A percentile compares a stretch with the other conserved stretches of the same genome.
Evolutionary conservation across 1,140 invertebrate species (phyloP).

Genomic region (Pissodes strobi): DNA sequence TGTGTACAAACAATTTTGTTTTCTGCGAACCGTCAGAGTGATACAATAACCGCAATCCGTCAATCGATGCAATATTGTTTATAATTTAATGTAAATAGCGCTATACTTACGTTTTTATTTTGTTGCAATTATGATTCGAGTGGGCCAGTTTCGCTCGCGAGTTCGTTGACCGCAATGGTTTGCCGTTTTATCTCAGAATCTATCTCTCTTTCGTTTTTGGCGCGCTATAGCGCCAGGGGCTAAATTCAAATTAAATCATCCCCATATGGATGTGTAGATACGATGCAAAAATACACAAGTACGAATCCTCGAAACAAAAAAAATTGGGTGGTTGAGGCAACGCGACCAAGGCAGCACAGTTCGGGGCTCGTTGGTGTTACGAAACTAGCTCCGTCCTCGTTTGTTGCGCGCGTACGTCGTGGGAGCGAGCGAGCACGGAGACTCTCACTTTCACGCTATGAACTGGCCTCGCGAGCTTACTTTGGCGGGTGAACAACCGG

Average conservation of each 20-base stretch:
- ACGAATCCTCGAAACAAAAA: conserved; percentile 1
- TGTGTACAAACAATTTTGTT: conserved; percentile 15
- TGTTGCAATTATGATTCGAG: conserved; percentile 30
- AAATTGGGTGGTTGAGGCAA: conserved; percentile 31
- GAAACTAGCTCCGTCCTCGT: conserved; percentile 43
- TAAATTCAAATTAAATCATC: neutral
- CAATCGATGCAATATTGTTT: conserved; percentile 28
- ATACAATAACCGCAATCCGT: conserved; percentile 2
- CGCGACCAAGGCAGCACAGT: conserved; percentile 18
- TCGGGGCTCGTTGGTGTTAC: conserved; percentile 34
- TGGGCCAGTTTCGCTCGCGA: conserved; percentile 25
- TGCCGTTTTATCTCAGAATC: conserved; percentile 8
- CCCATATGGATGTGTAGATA: neutral
- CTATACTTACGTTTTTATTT: conserved; percentile 42
- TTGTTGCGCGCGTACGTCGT: neutral
- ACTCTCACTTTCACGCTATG: conserved; percentile 67
- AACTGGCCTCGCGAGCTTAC: conserved; percentile 54
- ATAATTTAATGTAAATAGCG: conserved; percentile 32
- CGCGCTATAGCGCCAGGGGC: neutral
- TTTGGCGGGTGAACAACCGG: conserved; percentile 63
- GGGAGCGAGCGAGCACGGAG: conserved; percentile 45
- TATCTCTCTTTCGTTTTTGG: neutral
- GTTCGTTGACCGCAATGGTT: conserved; percentile 26
- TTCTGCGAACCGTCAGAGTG: conserved; percentile 1
- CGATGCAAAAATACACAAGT: too few relatives aligned